Evolutionary conservation across 2,888 invertebrate species (phyloP), one percentile per base, ranked within the genome.

Genomic region (Julus scanicus): DNA sequence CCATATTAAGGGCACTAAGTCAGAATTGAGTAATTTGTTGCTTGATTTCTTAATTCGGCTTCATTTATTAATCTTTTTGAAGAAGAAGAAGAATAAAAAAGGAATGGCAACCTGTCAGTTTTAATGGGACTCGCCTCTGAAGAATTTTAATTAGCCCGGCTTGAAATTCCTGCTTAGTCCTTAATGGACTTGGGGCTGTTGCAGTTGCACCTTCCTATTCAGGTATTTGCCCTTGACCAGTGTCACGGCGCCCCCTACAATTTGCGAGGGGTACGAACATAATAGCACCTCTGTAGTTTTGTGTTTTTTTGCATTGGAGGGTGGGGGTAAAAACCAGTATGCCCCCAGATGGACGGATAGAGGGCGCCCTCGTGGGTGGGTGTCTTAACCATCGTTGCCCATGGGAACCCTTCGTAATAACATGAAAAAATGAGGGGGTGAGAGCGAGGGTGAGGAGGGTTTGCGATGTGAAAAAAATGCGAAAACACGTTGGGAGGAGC

Each of bases 141-240:
- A 57, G 57, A 57, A 57, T 57, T 57, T 57, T 57, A 57, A 57
- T 57, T 57, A 57, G 57, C 57, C 57, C 57, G n/a, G 57, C 57
- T 57, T 17, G 57, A 57, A 57, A 57, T 57, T 57, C 57, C 57
- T 57, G 57, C 57, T 5, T 44, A 17, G 5, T 17, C 57, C 57
- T 57, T n/a, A 57, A 57, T 57, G 57, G 57, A 57, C 57, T 57
- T 57, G 57, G 57, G 57, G 57, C 57, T 57, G 57, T 57, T 57
- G 57, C 57, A 57, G 57, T 57, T n/a, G 57, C 57, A 57, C 57
- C 57, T 57, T 57, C 57, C 57, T n/a, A 57, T 15, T 57, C 57
- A 57, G 57, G 57, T 57, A 57, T 57, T 57, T 57, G 57, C 57
- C 57, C 57, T 57, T 57, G 57, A 57, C 57, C 57, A 57, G 57